phyloP scores from a whole-genome alignment of 2,888 invertebrate species.

The Zootermopsis nevadensis region DNA sequence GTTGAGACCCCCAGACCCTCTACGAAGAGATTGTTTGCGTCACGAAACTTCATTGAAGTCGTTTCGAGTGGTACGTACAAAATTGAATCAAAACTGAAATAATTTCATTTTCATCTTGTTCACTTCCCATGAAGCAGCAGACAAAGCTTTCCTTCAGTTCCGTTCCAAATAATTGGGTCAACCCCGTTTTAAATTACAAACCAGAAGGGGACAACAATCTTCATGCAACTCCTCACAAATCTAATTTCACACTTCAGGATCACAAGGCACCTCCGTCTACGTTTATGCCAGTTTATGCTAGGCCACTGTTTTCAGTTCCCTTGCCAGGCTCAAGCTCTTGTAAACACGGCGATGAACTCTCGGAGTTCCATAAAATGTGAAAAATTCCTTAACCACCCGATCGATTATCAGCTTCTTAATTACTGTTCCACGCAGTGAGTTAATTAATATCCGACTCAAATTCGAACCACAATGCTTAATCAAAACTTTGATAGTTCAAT shows the following conservation, averaged over 20 bases:
- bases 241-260: not conserved
- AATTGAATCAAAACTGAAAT: not conserved
- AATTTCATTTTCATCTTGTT: not conserved
- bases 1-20: not conserved
- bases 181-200: not conserved
- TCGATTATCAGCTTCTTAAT: too few species aligned
- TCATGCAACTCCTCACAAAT: not conserved
- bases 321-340: too few species aligned
- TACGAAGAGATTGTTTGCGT: not conserved
- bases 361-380: too few species aligned
- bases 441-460: too few species aligned
- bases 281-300: too few species aligned
- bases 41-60: not conserved
- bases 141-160: not conserved
- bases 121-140: not conserved
- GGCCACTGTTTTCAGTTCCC: too few species aligned
- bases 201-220: not conserved
- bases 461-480: too few species aligned
- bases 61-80: not conserved
- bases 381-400: too few species aligned
- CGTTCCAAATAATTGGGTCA: not conserved
- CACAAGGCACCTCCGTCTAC: too few species aligned
- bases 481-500: too few species aligned
- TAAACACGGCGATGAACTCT: too few species aligned
- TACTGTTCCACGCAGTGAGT: too few species aligned